Evolutionary conservation across 2,797 vertebrate species (phyloP), one percentile per base, ranked within the genome.

Genomic region (Emys orbicularis): DNA sequence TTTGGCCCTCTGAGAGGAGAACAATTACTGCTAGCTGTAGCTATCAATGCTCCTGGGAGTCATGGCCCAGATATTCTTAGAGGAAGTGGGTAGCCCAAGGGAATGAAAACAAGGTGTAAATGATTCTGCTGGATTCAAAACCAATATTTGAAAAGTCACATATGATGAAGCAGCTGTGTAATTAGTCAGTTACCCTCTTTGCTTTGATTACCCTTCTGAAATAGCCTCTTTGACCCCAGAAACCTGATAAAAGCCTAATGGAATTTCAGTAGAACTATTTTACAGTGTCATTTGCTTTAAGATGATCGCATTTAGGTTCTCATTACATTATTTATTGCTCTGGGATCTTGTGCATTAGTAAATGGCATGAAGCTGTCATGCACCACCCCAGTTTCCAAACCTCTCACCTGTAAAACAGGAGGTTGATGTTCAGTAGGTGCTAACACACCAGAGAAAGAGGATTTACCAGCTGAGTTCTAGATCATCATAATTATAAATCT

Each of bases 191-290:
- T 31, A 29, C 25, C 19, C 25, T 89, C 53, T 72, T 72, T 0
- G 0, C 13, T 82, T 83, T 54, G 49, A 1, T 44, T n/a, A 52
- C 9, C 37, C 84, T 44, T 87, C 93, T 89, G 80, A 84, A 93
- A 76, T 50, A 50, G 53, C 77, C 79, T 86, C 84, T 94, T 86
- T 88, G 82, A 50, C 86, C 83, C 72, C 68, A 80, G 94, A 92
- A 87, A 93, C 50, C 87, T 91, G 95, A 95, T 96, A 97, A 97
- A 96, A 53, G 65, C 84, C 81, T 59, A 53, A 90, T 59, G 54
- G 88, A 83, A 59, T 59, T 41, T 79, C 57, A 83, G 89, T 37
- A 79, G 77, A 83, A 13, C 3, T 41, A 85, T 29, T 59, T 77
- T 87, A 74, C 11, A 37, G 56, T 54, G 47, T 0, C 0, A 61